Conservation (phyloP, 2,113 vertebrate genomes). For the Sarotherodon lohbergeri region DNA sequence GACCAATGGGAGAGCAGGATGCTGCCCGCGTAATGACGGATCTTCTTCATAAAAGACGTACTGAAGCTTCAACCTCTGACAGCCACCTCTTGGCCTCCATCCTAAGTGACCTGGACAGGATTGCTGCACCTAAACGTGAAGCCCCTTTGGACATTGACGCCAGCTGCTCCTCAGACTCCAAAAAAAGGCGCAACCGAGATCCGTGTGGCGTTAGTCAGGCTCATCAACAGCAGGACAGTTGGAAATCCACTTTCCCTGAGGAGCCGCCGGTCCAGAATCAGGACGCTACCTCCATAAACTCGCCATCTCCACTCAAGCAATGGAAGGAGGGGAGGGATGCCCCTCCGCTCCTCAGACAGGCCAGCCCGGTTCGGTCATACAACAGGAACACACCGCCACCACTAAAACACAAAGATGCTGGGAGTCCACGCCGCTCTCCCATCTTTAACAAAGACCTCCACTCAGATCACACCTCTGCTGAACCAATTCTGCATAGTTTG, state of each 20-base stretch:
- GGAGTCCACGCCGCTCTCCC: not conserved
- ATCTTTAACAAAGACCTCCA: not conserved
- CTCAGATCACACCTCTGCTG: not conserved
- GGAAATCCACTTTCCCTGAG: not conserved
- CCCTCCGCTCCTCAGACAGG: not conserved
- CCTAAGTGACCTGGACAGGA: conserved; percentile 30
- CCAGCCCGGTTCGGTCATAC: not conserved
- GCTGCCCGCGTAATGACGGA: not conserved
- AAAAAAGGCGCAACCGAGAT: not conserved
- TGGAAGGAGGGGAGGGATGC: not conserved
- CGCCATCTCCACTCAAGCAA: not conserved
- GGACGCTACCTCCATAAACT: not conserved
- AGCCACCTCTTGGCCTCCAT: conserved; percentile 20
- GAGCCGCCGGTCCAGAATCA: not conserved
- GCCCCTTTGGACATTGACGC: not conserved
- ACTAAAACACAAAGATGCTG: conserved; percentile 31
- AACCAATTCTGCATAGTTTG: not conserved
- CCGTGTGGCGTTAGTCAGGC: not conserved
- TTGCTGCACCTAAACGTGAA: not conserved
- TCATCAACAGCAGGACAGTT: not conserved
- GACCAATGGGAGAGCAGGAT: not conserved
- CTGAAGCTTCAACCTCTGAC: not conserved
- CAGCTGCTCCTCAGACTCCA: not conserved
- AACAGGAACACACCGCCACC: conserved; percentile 27
- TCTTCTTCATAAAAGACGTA: not conserved